Evolutionary conservation across 1,140 invertebrate genomes (phyloP).

Genomic region (Hylyphantes graminicola): DNA sequence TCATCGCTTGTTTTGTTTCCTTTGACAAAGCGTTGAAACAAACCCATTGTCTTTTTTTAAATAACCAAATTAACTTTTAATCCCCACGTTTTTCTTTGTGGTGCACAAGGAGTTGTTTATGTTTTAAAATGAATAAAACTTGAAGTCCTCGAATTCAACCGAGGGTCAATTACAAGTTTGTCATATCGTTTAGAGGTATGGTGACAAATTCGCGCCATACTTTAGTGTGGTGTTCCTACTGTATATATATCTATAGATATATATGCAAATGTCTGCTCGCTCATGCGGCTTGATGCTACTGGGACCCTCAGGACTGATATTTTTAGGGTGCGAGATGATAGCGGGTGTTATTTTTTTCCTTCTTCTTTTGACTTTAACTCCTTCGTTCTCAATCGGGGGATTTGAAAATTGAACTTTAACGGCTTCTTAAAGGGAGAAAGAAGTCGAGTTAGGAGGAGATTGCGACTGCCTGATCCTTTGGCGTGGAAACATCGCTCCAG

Average conservation of each 20-base stretch:
- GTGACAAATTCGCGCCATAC: slow-evolving; percentile 56
- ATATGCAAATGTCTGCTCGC: slow-evolving; percentile 51
- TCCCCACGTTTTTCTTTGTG: too few species aligned
- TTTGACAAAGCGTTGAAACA: too few species aligned
- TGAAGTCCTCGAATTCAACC: too few species aligned
- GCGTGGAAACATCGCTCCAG: slow-evolving; percentile 55
- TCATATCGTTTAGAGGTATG: background rate
- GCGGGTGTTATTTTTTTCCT: slow-evolving; percentile 9
- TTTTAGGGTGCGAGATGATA: slow-evolving; percentile 21
- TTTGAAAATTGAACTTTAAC: slow-evolving; percentile 60
- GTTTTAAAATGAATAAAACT: too few species aligned
- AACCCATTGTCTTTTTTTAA: too few species aligned
- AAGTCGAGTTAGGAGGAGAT: slow-evolving; percentile 17
- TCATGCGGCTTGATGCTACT: slow-evolving; percentile 32
- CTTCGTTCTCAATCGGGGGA: slow-evolving; percentile 45
- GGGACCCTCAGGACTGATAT: slow-evolving; percentile 30
- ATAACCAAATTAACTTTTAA: too few species aligned
- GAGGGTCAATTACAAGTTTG: too few species aligned
- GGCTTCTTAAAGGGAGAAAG: slow-evolving; percentile 42
- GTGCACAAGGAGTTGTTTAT: too few species aligned
- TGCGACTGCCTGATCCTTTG: slow-evolving; percentile 39
- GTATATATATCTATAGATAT: slow-evolving; percentile 54
- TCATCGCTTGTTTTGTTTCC: too few species aligned
- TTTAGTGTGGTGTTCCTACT: slow-evolving; percentile 22
- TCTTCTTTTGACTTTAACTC: slow-evolving; percentile 23